Base-by-base conservation (phyloP, 2,888 invertebrate genomes). In the Himalopsyche tibetana region DNA sequence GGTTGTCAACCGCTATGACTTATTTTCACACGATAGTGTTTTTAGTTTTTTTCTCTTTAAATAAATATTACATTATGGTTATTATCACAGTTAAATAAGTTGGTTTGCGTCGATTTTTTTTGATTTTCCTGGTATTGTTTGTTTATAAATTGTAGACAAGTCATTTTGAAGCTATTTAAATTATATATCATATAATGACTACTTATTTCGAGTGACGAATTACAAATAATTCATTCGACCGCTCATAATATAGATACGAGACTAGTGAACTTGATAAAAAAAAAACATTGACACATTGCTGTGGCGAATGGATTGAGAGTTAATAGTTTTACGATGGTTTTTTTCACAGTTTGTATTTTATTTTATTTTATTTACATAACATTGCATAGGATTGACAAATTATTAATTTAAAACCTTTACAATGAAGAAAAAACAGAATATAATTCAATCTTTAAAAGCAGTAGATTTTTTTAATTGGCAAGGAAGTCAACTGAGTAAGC, bases 211-310 rank as follows among this genome's bases (percentile, higher is more conserved):
- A 63, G 28, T 63, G 63, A 63, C 63, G 28, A n/a, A n/a, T 19
- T 19, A 19, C 8, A 19, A 63, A 63, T 3, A 63, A 63, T 63
- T 19, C 63, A 56, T 56, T 17, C n/a, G 63, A 63, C 19, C 63
- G 63, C 17, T 19, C 63, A 63, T 63, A 63, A 12, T 63, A 63
- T 63, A n/a, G 63, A 28, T 63, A 63, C 28, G 63, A 63, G 63
- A 19, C 19, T 11, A 19, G 63, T 63, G 63, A 63, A 63, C 63
- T 63, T 63, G 19, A 63, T 51, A 15, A 51, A 40, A 28, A n/a
- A 40, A 51, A 51, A 51, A 15, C 15, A 15, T 51, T 51, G 51
- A 51, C 51, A 51, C 51, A 51, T 51, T 51, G 51, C 8, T 51
- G 15, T 51, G 45, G 45, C 45, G 6, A 45, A 9, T 11, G 45